phyloP scores from a whole-genome alignment of 2,888 invertebrate species.

The Trachelus iudaicus region DNA sequence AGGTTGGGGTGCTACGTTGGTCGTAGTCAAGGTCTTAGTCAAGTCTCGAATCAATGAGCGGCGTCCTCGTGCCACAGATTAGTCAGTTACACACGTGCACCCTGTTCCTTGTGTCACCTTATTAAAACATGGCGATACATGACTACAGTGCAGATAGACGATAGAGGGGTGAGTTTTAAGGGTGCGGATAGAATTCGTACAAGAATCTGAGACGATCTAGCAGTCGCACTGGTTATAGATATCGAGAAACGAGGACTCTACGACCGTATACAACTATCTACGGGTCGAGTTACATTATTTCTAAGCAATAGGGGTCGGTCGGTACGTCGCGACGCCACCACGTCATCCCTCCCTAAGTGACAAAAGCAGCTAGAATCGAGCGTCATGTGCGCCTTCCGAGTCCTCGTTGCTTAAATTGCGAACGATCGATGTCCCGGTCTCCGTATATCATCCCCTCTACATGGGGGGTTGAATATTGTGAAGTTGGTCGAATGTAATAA shows the following conservation, averaged over 20 bases:
- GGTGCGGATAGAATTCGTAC: background rate
- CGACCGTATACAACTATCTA: background rate
- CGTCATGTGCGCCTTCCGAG: background rate
- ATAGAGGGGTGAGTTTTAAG: background rate
- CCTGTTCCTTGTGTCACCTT: background rate
- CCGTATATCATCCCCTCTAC: background rate
- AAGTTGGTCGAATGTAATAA: background rate
- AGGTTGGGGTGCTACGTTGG: background rate
- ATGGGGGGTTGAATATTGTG: background rate
- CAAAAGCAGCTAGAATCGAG: background rate
- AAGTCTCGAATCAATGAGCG: slow-evolving; percentile 40
- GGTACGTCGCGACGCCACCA: background rate
- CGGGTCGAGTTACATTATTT: background rate
- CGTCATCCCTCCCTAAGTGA: background rate
- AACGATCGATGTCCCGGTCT: background rate
- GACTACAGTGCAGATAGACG: background rate
- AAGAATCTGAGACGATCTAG: background rate
- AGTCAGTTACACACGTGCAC: background rate
- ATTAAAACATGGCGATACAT: background rate
- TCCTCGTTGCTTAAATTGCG: background rate
- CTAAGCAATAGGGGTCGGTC: background rate
- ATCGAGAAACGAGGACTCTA: background rate
- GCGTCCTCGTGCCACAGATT: slow-evolving; percentile 37
- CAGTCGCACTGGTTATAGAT: background rate
- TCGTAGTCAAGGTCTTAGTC: slow-evolving; percentile 37